Evolutionary conservation across 2,888 invertebrate genomes (phyloP), one percentile per base, ranked within the genome.

Genomic region (Odontocerum albicorne): DNA sequence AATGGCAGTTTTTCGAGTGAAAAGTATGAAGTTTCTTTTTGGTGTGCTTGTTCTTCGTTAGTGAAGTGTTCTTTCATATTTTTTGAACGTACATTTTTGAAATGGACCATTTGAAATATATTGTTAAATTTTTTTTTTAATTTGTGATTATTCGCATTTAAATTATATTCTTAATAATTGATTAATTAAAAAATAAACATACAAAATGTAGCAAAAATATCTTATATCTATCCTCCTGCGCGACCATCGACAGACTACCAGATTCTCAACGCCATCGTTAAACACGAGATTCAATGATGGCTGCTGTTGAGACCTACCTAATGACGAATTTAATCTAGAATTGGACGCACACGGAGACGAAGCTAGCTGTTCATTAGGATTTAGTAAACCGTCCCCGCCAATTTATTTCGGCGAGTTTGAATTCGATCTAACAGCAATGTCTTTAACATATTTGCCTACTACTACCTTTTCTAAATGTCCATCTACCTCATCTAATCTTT

Each of bases 181-280:
- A n/a, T n/a, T n/a, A n/a, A n/a, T n/a, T n/a, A n/a, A n/a, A n/a
- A n/a, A n/a, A n/a, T n/a, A n/a, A n/a, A n/a, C n/a, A n/a, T n/a
- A n/a, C n/a, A n/a, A n/a, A n/a, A n/a, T n/a, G n/a, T n/a, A n/a
- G n/a, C n/a, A n/a, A n/a, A n/a, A n/a, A n/a, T n/a, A n/a, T n/a
- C n/a, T n/a, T n/a, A n/a, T n/a, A n/a, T n/a, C 63, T 60, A 46
- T 61, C 61, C 32, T 63, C 59, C 21, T 60, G 57, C 44, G 49
- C 35, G 7, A 46, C 43, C 39, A 49, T 52, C n/a, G 47, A 21
- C 8, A 38, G 12, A 44, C 19, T 3, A 46, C 35, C 8, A 60
- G 31, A 32, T 46, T 45, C n/a, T 60, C 57, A 3, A 35, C 50
- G 10, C 42, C 39, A 39, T 59, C 57, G 36, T 49, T 57, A n/a